Base-by-base conservation (phyloP, 2,113 vertebrate species). In the Mus musculus region DNA sequence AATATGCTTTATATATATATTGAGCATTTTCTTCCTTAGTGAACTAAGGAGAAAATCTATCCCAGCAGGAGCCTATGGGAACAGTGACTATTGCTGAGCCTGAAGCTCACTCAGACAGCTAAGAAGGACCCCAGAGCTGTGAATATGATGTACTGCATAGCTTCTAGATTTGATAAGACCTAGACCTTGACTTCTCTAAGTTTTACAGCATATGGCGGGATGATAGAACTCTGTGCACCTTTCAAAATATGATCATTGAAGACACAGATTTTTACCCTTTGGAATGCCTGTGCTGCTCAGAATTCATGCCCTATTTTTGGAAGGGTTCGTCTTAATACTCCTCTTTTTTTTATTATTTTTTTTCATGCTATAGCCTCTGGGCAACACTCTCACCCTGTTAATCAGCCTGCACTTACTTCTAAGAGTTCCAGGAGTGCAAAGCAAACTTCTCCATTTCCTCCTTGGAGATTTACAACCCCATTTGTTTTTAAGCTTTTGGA, bases 401-500 rank as follows among this genome's bases (percentile, higher is more conserved):
- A 95, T 95, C 95, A 95, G 73, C 75, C 82, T 95, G 20, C 22
- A 91, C 52, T 95, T 96, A 91, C 84, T 95, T 96, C 59, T 75
- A 65, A 56, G 85, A 90, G 90, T 93, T 96, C 93, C 61, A 87
- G 96, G 84, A 94, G 42, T 82, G 56, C 82, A 95, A 89, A 89
- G 46, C 42, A 76, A 96, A 78, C 94, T 65, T 88, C 93, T 96
- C 69, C 84, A 97, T 96, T 97, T 97, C 56, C 42, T 93, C 7
- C 76, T 90, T 46, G 92, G 97, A 97, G 96, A 89, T 56, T 96
- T 98, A 92, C 96, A 92, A 75, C 71, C 95, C 94, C 98, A 97
- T 97, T 98, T 97, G 93, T 98, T 93, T 96, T 96, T 97, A 96
- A 97, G 96, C 61, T 96, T 98, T 96, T 42, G 71, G 76, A 76